These are phyloP conservation scores for Leucoraja ocellata DNA, from an alignment of 2,797 vertebrate species.

Conservation along the genomic window DNA sequence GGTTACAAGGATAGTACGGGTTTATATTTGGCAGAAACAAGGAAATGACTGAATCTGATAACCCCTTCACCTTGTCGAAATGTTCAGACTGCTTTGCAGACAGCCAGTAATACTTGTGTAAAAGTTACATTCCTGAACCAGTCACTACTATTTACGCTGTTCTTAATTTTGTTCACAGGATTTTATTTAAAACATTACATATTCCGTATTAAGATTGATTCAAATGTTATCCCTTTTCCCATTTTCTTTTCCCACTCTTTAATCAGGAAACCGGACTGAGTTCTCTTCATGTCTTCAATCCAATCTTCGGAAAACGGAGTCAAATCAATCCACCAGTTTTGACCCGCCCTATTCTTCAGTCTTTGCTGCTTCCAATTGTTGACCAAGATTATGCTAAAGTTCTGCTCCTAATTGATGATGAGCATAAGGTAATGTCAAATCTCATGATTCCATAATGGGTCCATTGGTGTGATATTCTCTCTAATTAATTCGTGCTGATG, in stretches of 20 bases:
- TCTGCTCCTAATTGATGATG: conserved; percentile 80
- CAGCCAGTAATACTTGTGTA: too few species aligned
- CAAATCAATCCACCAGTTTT: conserved; percentile 76
- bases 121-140: background rate
- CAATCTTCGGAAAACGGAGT: conserved; percentile 91
- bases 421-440: conserved; percentile 74
- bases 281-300: conserved; percentile 87
- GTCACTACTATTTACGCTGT: background rate
- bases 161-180: background rate
- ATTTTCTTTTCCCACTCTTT: background rate
- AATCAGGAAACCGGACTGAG: conserved; percentile 75
- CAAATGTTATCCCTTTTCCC: background rate
- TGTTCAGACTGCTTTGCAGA: too few species aligned
- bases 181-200: background rate
- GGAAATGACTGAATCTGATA: too few species aligned
- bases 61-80: too few species aligned
- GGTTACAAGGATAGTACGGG: too few species aligned
- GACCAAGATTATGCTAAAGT: conserved; percentile 96
- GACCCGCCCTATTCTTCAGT: conserved; percentile 79
- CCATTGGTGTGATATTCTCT: background rate
- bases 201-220: background rate
- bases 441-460: background rate
- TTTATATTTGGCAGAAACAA: too few species aligned
- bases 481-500: background rate
- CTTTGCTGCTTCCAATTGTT: conserved; percentile 83